phyloP scores from a whole-genome alignment of 2,113 vertebrate genomes.

The Theristicus caerulescens region DNA sequence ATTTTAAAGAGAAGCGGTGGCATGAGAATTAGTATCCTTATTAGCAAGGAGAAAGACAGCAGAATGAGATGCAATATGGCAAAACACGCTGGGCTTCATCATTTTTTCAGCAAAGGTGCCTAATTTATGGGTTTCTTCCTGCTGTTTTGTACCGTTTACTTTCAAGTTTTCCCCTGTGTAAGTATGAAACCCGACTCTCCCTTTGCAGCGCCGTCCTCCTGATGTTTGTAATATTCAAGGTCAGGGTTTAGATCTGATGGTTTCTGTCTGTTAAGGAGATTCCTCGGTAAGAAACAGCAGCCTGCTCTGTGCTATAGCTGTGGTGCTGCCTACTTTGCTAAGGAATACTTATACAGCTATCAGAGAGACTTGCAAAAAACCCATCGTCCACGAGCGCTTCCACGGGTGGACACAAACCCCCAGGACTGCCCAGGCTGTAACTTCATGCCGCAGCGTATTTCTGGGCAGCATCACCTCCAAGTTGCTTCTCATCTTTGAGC shows the following conservation, averaged over 20 bases:
- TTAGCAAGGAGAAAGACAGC: neutral
- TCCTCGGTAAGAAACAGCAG: neutral
- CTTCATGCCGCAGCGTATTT: neutral
- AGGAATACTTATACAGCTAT: neutral
- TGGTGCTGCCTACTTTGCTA: neutral
- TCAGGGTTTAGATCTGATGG: neutral
- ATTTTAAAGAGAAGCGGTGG: neutral
- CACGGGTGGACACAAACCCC: neutral
- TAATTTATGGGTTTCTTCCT: neutral
- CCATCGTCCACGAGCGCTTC: neutral
- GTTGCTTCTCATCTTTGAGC: neutral
- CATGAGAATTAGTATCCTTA: neutral
- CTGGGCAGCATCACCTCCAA: neutral
- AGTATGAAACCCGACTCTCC: neutral
- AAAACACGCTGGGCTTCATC: accelerated
- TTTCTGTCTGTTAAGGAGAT: neutral
- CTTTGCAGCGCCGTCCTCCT: neutral
- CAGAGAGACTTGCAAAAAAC: neutral
- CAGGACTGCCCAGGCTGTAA: accelerated
- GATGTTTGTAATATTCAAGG: neutral
- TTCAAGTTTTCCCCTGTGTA: neutral
- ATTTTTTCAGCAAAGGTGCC: neutral
- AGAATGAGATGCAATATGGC: neutral
- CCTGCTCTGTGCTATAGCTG: neutral
- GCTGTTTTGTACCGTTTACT: neutral